Percentiles rank a stretch among this genome's conserved stretches.
Conservation (phyloP, 2,797 vertebrate species). For the Muscicapa comitata region DNA sequence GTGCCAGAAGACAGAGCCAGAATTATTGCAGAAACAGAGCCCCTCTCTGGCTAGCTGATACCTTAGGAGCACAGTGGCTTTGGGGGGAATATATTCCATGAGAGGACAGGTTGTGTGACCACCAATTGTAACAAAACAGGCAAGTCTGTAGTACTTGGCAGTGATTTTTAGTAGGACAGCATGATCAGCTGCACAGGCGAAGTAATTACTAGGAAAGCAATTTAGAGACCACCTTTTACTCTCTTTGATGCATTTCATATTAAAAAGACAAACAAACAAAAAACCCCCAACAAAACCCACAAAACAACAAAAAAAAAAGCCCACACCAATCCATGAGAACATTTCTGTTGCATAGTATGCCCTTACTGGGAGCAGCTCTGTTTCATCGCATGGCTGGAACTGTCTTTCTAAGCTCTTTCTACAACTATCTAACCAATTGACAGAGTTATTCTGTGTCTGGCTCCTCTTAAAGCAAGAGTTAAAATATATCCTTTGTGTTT, state of each 20-base stretch:
- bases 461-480: neutral
- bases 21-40: neutral
- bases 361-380: neutral
- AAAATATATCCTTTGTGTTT: neutral
- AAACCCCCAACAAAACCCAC: too few species aligned
- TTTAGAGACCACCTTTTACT: neutral
- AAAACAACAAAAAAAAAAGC: too few species aligned
- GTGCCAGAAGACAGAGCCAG: neutral
- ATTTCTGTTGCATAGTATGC: neutral
- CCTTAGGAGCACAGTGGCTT: neutral
- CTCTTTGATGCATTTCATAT: neutral
- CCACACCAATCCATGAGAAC: neutral
- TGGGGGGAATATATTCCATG: fast-evolving
- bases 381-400: neutral
- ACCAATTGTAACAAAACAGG: neutral
- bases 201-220: neutral
- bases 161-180: neutral
- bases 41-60: neutral
- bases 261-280: neutral
- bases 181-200: neutral
- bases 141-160: neutral
- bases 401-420: neutral
- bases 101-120: neutral
- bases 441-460: neutral
- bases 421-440: neutral